Evolutionary conservation across 2,888 invertebrate species (phyloP).

Genomic region (Lithophane semibrunnea): DNA sequence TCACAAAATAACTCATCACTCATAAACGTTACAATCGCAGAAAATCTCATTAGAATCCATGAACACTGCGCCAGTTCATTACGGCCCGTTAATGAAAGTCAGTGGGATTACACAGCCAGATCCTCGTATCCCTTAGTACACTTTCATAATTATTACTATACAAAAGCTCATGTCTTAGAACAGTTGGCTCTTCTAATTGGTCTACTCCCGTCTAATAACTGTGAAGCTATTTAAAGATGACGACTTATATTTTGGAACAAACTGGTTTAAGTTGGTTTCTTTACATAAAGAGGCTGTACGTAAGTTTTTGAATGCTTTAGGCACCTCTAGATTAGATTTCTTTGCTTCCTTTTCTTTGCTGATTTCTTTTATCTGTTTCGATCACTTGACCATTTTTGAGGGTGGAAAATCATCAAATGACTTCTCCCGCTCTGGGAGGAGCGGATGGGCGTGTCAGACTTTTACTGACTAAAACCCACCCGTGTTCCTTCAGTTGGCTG

Average conservation of each 20-base stretch:
- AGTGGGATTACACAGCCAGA: slow-evolving; percentile 28
- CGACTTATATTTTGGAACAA: slow-evolving; percentile 24
- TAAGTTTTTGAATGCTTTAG: too few relatives aligned
- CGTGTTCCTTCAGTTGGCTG: too few relatives aligned
- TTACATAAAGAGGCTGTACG: too few relatives aligned
- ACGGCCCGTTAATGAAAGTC: slow-evolving; percentile 50
- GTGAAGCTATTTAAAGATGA: slow-evolving; percentile 25
- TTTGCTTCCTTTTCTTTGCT: too few relatives aligned
- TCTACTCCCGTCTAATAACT: slow-evolving; percentile 66
- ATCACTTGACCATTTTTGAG: too few relatives aligned
- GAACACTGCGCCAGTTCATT: slow-evolving; percentile 41
- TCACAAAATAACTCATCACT: slow-evolving; percentile 11
- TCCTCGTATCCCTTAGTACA: slow-evolving; percentile 36
- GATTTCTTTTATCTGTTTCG: too few relatives aligned
- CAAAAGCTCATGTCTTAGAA: slow-evolving; percentile 62
- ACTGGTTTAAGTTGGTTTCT: too few relatives aligned
- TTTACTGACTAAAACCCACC: too few relatives aligned
- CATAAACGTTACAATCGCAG: slow-evolving; percentile 2
- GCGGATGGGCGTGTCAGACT: too few relatives aligned
- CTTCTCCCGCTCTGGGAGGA: too few relatives aligned
- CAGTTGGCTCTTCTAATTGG: slow-evolving; percentile 65
- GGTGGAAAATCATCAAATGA: too few relatives aligned
- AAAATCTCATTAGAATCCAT: slow-evolving; percentile 41
- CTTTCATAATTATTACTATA: slow-evolving; percentile 52
- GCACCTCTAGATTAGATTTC: too few relatives aligned